Conservation (phyloP, 2,113 vertebrate genomes). For the Bombycilla garrulus region DNA sequence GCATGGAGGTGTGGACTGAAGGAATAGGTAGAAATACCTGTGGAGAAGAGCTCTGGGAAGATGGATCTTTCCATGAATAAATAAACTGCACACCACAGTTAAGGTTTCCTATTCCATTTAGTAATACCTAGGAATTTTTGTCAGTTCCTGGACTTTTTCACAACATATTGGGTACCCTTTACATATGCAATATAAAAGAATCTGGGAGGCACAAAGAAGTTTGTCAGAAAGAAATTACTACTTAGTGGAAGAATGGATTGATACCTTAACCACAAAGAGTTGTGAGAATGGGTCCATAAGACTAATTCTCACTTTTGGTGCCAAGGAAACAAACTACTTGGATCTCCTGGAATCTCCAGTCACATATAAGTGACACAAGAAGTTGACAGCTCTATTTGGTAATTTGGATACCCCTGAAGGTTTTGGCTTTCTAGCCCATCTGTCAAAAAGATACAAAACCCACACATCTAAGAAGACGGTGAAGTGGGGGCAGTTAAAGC, state of each 20-base stretch:
- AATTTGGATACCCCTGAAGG: not conserved
- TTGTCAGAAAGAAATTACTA: not conserved
- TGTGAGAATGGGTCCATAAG: not conserved
- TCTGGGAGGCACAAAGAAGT: not conserved
- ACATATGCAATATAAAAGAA: not conserved
- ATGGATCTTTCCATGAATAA: not conserved
- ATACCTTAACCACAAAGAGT: not conserved
- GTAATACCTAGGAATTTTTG: not conserved
- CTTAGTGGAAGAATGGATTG: not conserved
- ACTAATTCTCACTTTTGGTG: not conserved
- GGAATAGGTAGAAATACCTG: not conserved
- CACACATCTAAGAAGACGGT: not conserved
- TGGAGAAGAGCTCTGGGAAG: not conserved
- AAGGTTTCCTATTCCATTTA: not conserved
- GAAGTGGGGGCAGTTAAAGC: not conserved
- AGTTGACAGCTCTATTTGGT: not conserved
- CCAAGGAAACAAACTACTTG: not conserved
- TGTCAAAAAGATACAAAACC: not conserved
- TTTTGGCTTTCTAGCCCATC: not conserved
- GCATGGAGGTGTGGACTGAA: not conserved
- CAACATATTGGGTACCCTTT: not conserved
- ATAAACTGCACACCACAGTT: not conserved
- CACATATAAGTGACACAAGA: not conserved
- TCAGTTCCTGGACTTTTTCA: not conserved
- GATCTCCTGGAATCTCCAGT: not conserved